phyloP scores from a whole-genome alignment of 2,797 vertebrate genomes.

The Microchirus variegatus region DNA sequence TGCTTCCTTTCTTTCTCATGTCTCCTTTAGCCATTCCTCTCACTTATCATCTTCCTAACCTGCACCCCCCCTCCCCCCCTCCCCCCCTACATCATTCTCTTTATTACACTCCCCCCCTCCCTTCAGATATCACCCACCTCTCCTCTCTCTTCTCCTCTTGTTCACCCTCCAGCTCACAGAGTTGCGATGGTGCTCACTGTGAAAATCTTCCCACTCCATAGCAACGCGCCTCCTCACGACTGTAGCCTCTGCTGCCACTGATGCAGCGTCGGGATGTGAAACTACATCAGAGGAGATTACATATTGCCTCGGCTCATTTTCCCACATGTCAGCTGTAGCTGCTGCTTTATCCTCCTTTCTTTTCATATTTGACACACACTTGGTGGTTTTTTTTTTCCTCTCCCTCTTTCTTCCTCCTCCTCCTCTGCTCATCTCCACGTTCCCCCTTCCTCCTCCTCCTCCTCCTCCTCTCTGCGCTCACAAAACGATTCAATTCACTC shows the following conservation, averaged over 20 bases:
- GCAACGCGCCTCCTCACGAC: constrained; percentile 75
- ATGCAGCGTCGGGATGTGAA: constrained; percentile 54
- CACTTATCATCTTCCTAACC: constrained; percentile 19
- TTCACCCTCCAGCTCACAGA: constrained; percentile 45
- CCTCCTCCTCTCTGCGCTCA: background rate
- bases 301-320: constrained; percentile 49
- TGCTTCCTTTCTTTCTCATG: constrained; percentile 45
- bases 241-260: constrained; percentile 3
- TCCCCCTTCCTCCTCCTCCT: background rate
- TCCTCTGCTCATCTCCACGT: background rate
- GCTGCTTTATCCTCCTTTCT: constrained; percentile 11
- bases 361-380: constrained; percentile 4
- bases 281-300: constrained; percentile 66
- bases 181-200: constrained; percentile 61
- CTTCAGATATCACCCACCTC: background rate
- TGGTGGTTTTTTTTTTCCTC: background rate
- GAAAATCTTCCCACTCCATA: constrained; percentile 80
- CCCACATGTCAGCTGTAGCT: constrained; percentile 43
- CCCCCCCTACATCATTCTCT: constrained; percentile 11
- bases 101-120: background rate
- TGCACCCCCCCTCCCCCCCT: constrained; percentile 36
- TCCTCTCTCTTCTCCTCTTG: constrained; percentile 4
- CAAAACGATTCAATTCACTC: constrained; percentile 17
- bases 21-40: constrained; percentile 21
- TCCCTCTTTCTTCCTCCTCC: background rate